Percentiles rank a stretch among this genome's conserved stretches.
These are phyloP conservation scores for Notothenia rossii DNA, from an alignment of 2,113 vertebrate genomes.

Conservation along the genomic window DNA sequence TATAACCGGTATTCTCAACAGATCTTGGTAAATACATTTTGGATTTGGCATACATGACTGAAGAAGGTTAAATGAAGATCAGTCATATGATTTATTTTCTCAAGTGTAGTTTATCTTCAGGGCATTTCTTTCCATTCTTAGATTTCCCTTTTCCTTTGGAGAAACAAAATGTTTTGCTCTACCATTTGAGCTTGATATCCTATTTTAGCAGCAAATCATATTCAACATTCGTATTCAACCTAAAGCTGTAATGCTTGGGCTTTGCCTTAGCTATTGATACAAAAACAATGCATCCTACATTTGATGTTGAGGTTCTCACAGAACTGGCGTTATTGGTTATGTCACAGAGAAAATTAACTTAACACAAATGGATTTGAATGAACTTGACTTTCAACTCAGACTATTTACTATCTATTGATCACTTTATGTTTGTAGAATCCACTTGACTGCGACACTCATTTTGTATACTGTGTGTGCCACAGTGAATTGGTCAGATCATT, in stretches of 20 bases:
- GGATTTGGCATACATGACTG: constrained; percentile 13
- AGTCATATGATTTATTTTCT: constrained; percentile 13
- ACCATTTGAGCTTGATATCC: constrained; percentile 8
- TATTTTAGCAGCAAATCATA: constrained; percentile 2
- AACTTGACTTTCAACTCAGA: constrained; percentile 8
- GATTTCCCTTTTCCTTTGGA: background rate
- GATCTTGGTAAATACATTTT: constrained; percentile 16
- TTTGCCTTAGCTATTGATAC: constrained; percentile 5
- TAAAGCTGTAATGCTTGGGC: background rate
- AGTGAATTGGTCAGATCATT: constrained; percentile 58
- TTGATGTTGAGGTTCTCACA: constrained; percentile 20
- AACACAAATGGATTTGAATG: background rate
- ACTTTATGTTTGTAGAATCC: constrained; percentile 41
- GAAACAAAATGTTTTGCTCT: constrained; percentile 24
- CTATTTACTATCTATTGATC: constrained; percentile 49
- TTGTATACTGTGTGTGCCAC: constrained; percentile 24
- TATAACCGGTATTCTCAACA: constrained; percentile 3
- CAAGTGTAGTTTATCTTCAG: constrained; percentile 16
- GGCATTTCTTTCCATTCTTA: constrained; percentile 7
- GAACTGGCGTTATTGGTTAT: constrained; percentile 12
- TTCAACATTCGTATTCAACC: constrained; percentile 12
- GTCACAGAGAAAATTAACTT: constrained; percentile 36
- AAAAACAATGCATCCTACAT: constrained; percentile 7
- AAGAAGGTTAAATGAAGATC: constrained; percentile 2
- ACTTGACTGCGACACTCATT: constrained; percentile 24